Evolutionary conservation across 2,797 vertebrate species (phyloP), one percentile per base, ranked within the genome.

Genomic region (Cygnus olor): DNA sequence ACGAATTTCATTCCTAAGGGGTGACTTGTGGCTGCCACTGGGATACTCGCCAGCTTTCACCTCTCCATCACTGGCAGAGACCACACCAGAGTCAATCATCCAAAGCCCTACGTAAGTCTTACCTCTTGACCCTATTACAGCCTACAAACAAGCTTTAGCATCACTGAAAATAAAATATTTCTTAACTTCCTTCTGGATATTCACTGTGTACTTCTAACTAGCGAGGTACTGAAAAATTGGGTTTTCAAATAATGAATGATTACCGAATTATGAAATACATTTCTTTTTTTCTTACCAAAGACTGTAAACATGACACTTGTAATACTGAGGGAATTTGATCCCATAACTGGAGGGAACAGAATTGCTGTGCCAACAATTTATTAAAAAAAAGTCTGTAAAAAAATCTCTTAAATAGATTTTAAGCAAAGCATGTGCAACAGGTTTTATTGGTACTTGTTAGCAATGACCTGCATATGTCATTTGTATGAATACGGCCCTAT

Each of bases 371-470:
- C 72, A 87, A 68, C 9, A 22, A 92, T 64, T 91, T 81, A 86
- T 81, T 66, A 6, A 11, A 83, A 40, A 25, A 76, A 51, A 53
- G 47, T 8, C 22, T 17, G 38, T 24, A 86, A 64, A 92, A 82
- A 82, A 0, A 4, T 21, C 11, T 80, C 38, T 45, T 38, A 40
- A 74, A 65, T 45, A 72, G 54, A 58, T 88, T 92, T 87, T 89
- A 81, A 78, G 45, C 51, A 6, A 92, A 89, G 53, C 19, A 47
- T 47, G 53, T 82, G 90, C 93, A 93, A 96, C 93, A 95, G 88
- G 94, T 93, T 97, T 93, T 93, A 96, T 78, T 96, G 91, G 91
- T 82, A 83, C 84, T 90, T 97, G 84, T 92, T 90, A 96, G 93
- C 85, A 72, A 87, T 94, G 96, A 82, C 96, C 95, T 89, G 91